phyloP scores from a whole-genome alignment of 2,888 invertebrate genomes.

The Drosophila eohydei region DNA sequence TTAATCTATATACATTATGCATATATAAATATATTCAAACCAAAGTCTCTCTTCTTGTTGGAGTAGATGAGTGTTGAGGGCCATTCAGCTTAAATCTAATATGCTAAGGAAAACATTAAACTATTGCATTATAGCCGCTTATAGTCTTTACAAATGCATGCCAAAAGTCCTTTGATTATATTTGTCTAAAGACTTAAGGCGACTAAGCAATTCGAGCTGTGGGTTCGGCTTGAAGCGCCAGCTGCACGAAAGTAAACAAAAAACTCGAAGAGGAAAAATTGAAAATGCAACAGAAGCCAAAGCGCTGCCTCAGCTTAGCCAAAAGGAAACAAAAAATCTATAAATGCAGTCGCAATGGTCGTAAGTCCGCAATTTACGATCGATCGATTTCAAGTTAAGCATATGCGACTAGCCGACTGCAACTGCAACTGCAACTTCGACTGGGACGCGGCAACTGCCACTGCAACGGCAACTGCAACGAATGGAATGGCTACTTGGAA shows the following conservation, averaged over 20 bases:
- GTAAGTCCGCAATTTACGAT: slow-evolving; percentile 80
- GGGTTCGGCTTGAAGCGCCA: slow-evolving; percentile 15
- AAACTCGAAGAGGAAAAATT: slow-evolving; percentile 4
- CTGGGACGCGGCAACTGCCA: slow-evolving; percentile 32
- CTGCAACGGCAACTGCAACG: slow-evolving; percentile 29
- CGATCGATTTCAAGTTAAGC: slow-evolving; percentile 80
- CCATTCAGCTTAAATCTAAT: too few species aligned
- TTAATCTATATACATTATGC: neutral
- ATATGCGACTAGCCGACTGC: slow-evolving; percentile 62
- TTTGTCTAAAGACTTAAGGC: slow-evolving; percentile 12
- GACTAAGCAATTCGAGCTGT: neutral
- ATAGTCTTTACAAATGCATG: neutral
- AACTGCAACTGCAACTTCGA: slow-evolving; percentile 28
- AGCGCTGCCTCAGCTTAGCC: slow-evolving; percentile 14
- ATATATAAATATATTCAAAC: neutral
- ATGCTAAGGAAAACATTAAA: neutral
- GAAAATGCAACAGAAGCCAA: slow-evolving; percentile 23
- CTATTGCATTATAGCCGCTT: neutral
- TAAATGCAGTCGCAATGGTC: slow-evolving; percentile 55
- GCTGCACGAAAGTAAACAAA: slow-evolving; percentile 53
- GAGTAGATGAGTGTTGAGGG: neutral
- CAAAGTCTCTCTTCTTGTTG: too few species aligned
- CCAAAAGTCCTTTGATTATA: slow-evolving; percentile 4
- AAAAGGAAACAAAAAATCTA: slow-evolving; percentile 45
- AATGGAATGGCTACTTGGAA: slow-evolving; percentile 25